phyloP scores from a whole-genome alignment of 2,797 vertebrate genomes.

The Chaetodon trifasciatus region DNA sequence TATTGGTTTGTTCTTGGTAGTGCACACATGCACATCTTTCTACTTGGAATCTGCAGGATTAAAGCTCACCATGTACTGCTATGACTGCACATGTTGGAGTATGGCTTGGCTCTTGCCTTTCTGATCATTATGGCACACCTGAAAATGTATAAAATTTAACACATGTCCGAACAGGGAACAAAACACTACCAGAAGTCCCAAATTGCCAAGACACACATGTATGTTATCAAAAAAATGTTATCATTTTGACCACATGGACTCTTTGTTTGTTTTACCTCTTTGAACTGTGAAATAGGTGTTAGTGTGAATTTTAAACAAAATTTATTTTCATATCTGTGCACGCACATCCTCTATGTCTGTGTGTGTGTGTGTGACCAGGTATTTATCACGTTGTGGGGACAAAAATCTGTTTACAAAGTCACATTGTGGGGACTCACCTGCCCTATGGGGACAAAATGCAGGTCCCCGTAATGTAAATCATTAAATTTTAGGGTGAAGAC shows the following conservation, averaged over 20 bases:
- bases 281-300: background rate
- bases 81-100: background rate
- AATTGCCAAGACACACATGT: background rate
- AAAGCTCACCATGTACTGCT: too few species aligned
- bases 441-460: too few species aligned
- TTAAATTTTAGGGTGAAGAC: too few species aligned
- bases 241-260: constrained; percentile 2
- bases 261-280: background rate
- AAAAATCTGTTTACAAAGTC: too few species aligned
- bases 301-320: background rate
- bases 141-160: background rate
- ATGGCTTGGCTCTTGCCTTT: background rate
- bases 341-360: background rate
- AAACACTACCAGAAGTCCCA: background rate
- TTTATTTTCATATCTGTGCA: constrained; percentile 8
- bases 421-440: too few species aligned
- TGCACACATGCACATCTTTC: background rate
- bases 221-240: background rate
- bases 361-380: constrained; percentile 18
- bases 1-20: constrained; percentile 10
- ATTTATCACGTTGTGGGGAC: too few species aligned
- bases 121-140: background rate
- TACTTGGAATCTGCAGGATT: background rate
- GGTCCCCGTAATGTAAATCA: too few species aligned
- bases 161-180: background rate